Base-by-base conservation (phyloP, 2,888 invertebrate genomes). In the Lathronympha strigana region DNA sequence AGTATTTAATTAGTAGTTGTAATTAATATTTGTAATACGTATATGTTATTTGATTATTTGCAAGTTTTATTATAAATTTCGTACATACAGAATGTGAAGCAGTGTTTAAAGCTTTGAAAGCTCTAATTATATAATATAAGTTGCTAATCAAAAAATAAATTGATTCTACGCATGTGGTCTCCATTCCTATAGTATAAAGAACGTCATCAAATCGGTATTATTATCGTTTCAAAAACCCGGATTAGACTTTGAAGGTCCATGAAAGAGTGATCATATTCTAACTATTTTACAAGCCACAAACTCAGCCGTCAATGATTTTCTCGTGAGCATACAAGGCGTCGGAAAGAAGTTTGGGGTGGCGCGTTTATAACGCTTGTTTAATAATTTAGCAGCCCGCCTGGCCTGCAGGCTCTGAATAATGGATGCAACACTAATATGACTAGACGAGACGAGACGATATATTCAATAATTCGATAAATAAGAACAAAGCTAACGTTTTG, bases 331-430 rank as follows among this genome's bases (percentile, higher is more conserved):
- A 76, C 77, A 76, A 80, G 82, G 81, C 79, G 81, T 81, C 79
- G 76, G 78, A 82, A 79, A 74, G 82, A 85, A 68, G 68, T 82
- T 82, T 80, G 80, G 87, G 85, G 85, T 82, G 80, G 84, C 79
- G 77, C 84, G 86, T 84, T 83, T 86, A 86, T 90, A 90, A 90
- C 85, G 85, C 77, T 79, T 84, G 86, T 90, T 92, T 92, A 91
- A 92, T 92, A 90, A 88, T 91, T 88, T 88, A 92, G 84, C 76
- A 82, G 84, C 76, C 82, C 83, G 87, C 87, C 86, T 85, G 78
- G 73, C 81, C 81, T 79, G 80, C 79, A 82, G 69, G 75, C 74
- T 70, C 80, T 90, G 88, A 91, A 91, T 91, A 89, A 90, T 90
- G 82, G 79, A 91, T 89, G 83, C 82, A 84, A 86, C 86, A 87